Evolutionary conservation across 2,113 vertebrate species (phyloP).

Genomic region (Cranoglanis bouderius): DNA sequence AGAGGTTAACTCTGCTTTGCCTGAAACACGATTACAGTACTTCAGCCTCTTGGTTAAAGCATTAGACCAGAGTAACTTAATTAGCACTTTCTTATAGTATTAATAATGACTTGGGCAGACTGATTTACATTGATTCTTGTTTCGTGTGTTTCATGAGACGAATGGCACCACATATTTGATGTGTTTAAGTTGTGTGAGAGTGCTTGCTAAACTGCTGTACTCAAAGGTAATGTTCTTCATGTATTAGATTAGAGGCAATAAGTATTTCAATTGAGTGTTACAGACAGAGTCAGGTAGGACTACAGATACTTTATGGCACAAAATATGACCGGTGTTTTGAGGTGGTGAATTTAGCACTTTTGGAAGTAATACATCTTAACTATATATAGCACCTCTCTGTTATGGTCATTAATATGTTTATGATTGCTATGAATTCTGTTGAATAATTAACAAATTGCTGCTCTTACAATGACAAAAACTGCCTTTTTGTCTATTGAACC

Average conservation of each 20-base stretch:
- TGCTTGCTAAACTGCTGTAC: constrained; percentile 56
- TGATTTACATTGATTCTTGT: constrained; percentile 65
- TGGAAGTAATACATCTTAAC: neutral
- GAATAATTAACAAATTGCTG: constrained; percentile 40
- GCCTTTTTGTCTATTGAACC: constrained; percentile 62
- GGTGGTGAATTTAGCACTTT: constrained; percentile 16
- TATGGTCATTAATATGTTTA: neutral
- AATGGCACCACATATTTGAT: constrained; percentile 55
- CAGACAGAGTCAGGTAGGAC: constrained; percentile 44
- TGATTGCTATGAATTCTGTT: neutral
- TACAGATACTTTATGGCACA: constrained; percentile 28
- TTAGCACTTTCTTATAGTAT: constrained; percentile 60
- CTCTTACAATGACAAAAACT: constrained; percentile 47
- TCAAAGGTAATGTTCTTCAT: constrained; percentile 50
- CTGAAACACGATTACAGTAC: constrained; percentile 75
- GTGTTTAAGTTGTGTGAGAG: constrained; percentile 57
- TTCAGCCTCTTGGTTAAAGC: constrained; percentile 73
- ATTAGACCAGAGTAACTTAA: constrained; percentile 71
- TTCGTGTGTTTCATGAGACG: constrained; percentile 58
- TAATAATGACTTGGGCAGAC: constrained; percentile 64
- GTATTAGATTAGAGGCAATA: constrained; percentile 54
- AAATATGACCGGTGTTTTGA: constrained; percentile 18
- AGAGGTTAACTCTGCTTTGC: constrained; percentile 80
- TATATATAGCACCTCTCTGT: neutral
- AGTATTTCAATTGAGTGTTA: constrained; percentile 58